Evolutionary conservation across 2,888 invertebrate genomes (phyloP), one percentile per base, ranked within the genome.

Genomic region (Dyspetes luteomarginatus): DNA sequence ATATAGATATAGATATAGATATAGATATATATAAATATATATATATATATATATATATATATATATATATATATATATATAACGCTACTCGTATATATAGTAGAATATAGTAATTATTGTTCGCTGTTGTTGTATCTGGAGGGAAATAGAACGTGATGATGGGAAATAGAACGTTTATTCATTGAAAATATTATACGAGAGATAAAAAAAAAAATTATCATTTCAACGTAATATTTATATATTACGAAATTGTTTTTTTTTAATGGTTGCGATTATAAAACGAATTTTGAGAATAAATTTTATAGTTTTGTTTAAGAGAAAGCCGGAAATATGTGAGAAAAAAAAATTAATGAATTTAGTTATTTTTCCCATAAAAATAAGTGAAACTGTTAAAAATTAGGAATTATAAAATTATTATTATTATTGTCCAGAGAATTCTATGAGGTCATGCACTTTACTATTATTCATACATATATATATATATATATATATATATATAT

Each of bases 141-240:
- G 28, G n/a, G n/a, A n/a, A n/a, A n/a, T n/a, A n/a, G n/a, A n/a
- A n/a, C 24, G 30, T 19, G 56, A 45, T 55, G 48, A 55, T 64
- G 62, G 45, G 76, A 76, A 76, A 69, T 58, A 17, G 56, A 48
- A 71, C 65, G 69, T 75, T 72, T 41, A 36, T 69, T 60, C 52
- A 76, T 67, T 71, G 71, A 65, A 69, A 71, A 55, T 60, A 65
- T 65, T 12, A 64, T 69, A 52, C 15, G n/a, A 15, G 9, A n/a
- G 9, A 52, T 30, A 15, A 30, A 12, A 74, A 22, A 36, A 15
- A 22, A 50, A 43, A 30, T 45, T 15, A 43, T n/a, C 55, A 24
- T 36, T n/a, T 15, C 15, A 9, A 50, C 28, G 24, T 17, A 22
- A 50, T 62, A 50, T 62, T 50, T 2, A n/a, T 17, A 12, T 3